Evolutionary conservation across 2,113 vertebrate species (phyloP), one percentile per base, ranked within the genome.

Genomic region (Cyanistes caeruleus): DNA sequence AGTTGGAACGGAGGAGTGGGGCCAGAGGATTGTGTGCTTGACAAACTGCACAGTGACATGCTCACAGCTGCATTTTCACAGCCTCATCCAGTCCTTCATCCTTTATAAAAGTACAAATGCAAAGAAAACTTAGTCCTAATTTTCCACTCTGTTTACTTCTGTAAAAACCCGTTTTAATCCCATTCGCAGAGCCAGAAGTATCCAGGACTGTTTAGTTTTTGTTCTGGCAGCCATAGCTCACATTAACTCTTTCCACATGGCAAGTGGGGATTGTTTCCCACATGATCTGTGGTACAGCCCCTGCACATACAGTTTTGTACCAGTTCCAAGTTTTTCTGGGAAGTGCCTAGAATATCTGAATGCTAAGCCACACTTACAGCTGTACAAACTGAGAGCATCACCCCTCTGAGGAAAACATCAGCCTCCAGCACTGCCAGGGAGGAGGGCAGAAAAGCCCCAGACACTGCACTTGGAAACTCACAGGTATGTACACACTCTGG

Each of bases 221-320:
- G 39, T 90, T 94, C 84, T 95, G 87, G 91, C 91, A 96, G 76
- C 31, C 77, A 87, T 8, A 91, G 67, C 43, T 88, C 78, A 8
- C 11, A 39, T 95, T 91, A 95, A 93, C 82, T 87, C 94, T 93
- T 94, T 94, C 93, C 74, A 90, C 76, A 89, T 87, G 75, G 95
- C 55, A 90, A 91, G 51, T n/a, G 68, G 43, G 49, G 58, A 76
- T 65, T 73, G n/a, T 58, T 93, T 91, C 76, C 81, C 91, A 88
- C 65, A 80, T 74, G 86, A 93, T 18, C 62, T 59, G 16, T 35
- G 90, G 91, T 84, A 94, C 28, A 18, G 91, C 21, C 70, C 43
- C 81, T 72, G 87, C 67, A 83, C 68, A 94, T 70, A 84, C 30
- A 84, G 48, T 79, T 91, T 75, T 76, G 75, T 53, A 82, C 51